Conservation (phyloP, 2,888 invertebrate genomes). For the Meiosimyza platycephala region DNA sequence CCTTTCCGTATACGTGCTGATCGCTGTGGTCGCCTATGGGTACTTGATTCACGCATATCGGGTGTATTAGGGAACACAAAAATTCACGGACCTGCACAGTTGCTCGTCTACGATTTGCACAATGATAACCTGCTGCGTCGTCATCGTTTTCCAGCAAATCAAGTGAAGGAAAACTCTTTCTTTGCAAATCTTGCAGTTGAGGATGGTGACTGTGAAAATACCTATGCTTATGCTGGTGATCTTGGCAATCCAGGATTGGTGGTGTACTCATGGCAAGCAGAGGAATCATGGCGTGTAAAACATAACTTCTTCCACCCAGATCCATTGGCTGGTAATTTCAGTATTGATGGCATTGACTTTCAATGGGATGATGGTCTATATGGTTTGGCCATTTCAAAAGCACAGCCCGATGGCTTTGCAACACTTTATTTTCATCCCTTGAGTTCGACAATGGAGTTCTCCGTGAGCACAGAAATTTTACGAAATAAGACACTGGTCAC, state of each 20-base stretch:
- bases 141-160: conserved; percentile 74
- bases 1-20: conserved; percentile 81
- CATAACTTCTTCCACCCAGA: conserved; percentile 79
- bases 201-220: conserved; percentile 78
- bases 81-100: conserved; percentile 71
- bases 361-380: conserved; percentile 84
- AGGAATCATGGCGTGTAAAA: conserved; percentile 79
- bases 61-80: conserved; percentile 71
- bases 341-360: conserved; percentile 76
- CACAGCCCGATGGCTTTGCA: conserved; percentile 74
- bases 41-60: conserved; percentile 79
- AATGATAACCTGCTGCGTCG: conserved; percentile 78
- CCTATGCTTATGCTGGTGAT: conserved; percentile 80
- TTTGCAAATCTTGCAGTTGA: conserved; percentile 84
- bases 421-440: conserved; percentile 84
- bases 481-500: conserved; percentile 72
- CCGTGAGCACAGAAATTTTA: conserved; percentile 77
- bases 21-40: conserved; percentile 82
- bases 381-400: conserved; percentile 77
- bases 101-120: conserved; percentile 79
- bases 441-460: conserved; percentile 80
- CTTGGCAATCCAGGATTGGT: conserved; percentile 76
- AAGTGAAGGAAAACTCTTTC: conserved; percentile 76
- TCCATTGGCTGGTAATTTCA: conserved; percentile 79
- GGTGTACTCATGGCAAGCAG: conserved; percentile 80